These are phyloP conservation scores for Polymixis flavicincta DNA, from an alignment of 2,888 invertebrate species.

Conservation along the genomic window DNA sequence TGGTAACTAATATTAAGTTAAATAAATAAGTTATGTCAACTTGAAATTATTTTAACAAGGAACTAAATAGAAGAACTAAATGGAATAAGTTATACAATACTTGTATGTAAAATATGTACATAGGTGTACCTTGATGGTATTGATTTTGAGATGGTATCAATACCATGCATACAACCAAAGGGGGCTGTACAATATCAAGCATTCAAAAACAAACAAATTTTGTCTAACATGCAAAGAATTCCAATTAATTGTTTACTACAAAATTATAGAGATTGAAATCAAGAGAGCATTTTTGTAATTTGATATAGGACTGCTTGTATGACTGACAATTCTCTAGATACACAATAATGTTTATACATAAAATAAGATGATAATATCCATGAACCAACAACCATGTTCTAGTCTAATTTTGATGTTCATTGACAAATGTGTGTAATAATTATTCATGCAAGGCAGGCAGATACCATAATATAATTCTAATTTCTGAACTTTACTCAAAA, in stretches of 20 bases:
- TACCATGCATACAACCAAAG: conserved; percentile 2
- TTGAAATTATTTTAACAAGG: conserved; percentile 9
- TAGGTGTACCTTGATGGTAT: conserved; percentile 1
- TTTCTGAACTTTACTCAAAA: conserved; percentile 3
- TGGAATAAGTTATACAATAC: background rate
- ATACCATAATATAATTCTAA: background rate
- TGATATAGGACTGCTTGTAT: background rate
- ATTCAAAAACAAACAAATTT: conserved; percentile 2
- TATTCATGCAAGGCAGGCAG: background rate
- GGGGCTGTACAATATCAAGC: background rate
- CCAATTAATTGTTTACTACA: background rate
- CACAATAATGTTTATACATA: background rate
- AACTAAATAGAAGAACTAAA: background rate
- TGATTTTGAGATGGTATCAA: background rate
- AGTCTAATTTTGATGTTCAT: background rate
- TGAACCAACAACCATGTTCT: too few species aligned
- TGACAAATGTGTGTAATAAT: background rate
- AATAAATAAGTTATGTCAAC: conserved; percentile 2
- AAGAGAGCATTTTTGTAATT: conserved; percentile 20
- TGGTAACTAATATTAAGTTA: conserved; percentile 44
- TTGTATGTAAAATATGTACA: conserved; percentile 4
- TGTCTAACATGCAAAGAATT: background rate
- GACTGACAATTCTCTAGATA: background rate
- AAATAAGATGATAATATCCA: background rate
- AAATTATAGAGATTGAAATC: background rate